Evolutionary conservation across 2,888 invertebrate species (phyloP), one percentile per base, ranked within the genome.

Genomic region (Coenonympha arcania): DNA sequence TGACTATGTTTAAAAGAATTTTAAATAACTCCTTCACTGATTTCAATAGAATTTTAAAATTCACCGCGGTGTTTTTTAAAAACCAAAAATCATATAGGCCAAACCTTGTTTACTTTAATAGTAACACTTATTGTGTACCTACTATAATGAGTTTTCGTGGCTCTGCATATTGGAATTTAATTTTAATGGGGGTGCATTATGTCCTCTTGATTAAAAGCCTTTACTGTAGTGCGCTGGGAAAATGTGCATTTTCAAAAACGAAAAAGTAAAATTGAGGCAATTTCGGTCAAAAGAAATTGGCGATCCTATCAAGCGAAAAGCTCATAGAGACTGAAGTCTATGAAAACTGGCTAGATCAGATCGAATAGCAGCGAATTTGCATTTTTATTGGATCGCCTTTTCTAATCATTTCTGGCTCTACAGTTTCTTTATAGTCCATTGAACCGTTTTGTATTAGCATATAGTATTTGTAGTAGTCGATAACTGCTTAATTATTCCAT

Each of bases 331-430:
- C 41, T 28, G 19, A 41, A 37, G 13, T 24, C 15, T 8, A 15
- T 13, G 6, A 20, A 36, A 20, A 20, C 20, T 20, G 20, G 20
- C 30, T 18, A 20, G 34, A 37, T 33, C 16, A 31, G 20, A 34
- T 40, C 39, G 26, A 26, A n/a, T 11, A 19, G 28, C 33, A 20
- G 28, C 16, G 20, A 26, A 53, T 53, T 53, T 42, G 33, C 53
- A 53, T 53, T 49, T 53, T 53, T 49, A 53, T 49, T 49, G 42
- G 49, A 53, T 48, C 40, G 43, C 20, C 45, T 52, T 42, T 28
- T 15, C 41, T 46, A 49, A 46, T 49, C 34, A 42, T 49, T 53
- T 45, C 24, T 31, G 24, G 31, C n/a, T 34, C 30, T 45, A 18
- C 9, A 13, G 24, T 45, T 52, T 16, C 4, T 6, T 19, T 28